Conservation (phyloP, 2,797 vertebrate genomes). For the Xyrichtys novacula region DNA sequence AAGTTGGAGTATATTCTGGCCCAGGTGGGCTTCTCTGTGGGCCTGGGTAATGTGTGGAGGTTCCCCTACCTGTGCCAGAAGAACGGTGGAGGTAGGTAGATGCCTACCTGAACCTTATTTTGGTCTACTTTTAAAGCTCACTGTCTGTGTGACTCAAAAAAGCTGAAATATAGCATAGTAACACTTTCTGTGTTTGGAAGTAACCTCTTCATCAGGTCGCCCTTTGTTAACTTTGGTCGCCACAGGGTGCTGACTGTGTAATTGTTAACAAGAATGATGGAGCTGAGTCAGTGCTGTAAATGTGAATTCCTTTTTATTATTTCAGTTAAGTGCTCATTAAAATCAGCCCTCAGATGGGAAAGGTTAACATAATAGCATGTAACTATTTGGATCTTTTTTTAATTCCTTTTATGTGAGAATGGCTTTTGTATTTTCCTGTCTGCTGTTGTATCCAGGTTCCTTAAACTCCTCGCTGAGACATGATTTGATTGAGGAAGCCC, state of each 20-base stretch:
- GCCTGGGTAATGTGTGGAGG: conserved; percentile 97
- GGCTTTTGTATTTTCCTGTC: conserved; percentile 12
- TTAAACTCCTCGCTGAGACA: conserved; percentile 7
- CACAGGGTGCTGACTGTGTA: conserved; percentile 27
- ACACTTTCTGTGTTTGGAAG: conserved; percentile 22
- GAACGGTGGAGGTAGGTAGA: conserved; percentile 94
- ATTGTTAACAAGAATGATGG: conserved; percentile 27
- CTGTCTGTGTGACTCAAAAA: conserved; percentile 8
- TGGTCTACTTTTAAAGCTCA: not conserved
- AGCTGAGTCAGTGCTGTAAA: conserved; percentile 39
- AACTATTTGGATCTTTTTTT: conserved; percentile 14
- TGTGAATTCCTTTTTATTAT: conserved; percentile 18
- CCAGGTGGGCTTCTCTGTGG: conserved; percentile 97
- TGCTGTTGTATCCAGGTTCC: not conserved
- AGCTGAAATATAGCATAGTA: conserved; percentile 1
- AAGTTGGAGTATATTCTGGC: conserved; percentile 98
- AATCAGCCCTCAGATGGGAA: conserved; percentile 39
- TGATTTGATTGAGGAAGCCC: conserved; percentile 26
- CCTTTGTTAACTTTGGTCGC: conserved; percentile 29
- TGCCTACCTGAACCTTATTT: not conserved
- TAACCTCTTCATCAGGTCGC: conserved; percentile 30
- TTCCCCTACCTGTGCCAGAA: conserved; percentile 99
- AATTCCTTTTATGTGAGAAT: not conserved
- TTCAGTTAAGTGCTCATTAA: conserved; percentile 36
- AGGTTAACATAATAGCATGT: conserved; percentile 20